Conservation (phyloP, 2,113 vertebrate genomes). For the Corythornis madagascariensis region DNA sequence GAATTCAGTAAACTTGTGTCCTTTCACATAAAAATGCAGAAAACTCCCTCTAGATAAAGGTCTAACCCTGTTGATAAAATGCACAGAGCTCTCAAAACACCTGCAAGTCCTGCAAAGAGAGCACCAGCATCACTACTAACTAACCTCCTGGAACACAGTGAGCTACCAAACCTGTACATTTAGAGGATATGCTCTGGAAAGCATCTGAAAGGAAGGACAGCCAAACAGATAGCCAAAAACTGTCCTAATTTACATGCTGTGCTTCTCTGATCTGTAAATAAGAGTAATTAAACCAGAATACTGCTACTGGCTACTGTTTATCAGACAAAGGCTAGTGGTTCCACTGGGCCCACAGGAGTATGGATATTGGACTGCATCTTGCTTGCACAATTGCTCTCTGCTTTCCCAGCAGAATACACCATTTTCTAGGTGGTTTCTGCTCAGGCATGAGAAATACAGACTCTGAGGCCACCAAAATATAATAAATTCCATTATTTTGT, state of each 20-base stretch:
- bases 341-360: background rate
- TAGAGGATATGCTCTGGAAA: background rate
- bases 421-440: background rate
- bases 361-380: background rate
- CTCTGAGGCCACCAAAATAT: background rate
- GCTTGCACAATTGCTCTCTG: background rate
- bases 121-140: background rate
- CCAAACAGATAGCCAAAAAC: background rate
- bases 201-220: background rate
- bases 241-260: background rate
- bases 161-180: background rate
- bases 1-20: background rate
- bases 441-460: background rate
- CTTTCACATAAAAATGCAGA: background rate
- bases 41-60: background rate
- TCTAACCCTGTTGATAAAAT: background rate
- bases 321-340: background rate
- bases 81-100: background rate
- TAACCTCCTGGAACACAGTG: background rate
- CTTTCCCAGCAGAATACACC: background rate
- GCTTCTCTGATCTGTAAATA: constrained; percentile 21
- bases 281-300: constrained; percentile 7
- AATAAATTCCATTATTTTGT: background rate
- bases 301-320: background rate
- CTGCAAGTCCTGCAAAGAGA: background rate